These are phyloP conservation scores for Pelosia muscerda DNA, from an alignment of 2,888 invertebrate species.

Conservation along the genomic window DNA sequence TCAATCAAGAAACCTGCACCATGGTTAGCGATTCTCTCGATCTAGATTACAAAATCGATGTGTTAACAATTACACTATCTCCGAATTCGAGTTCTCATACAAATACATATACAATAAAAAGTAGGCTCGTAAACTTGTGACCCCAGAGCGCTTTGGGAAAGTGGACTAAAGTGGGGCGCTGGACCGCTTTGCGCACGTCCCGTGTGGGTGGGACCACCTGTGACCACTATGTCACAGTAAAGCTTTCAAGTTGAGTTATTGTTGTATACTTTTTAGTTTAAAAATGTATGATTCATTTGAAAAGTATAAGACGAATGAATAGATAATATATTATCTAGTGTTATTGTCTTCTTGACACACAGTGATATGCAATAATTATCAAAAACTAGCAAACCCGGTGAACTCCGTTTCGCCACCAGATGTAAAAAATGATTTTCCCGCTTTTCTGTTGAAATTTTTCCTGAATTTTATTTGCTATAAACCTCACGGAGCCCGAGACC, in stretches of 20 bases:
- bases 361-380: too few species aligned
- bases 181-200: constrained; percentile 42
- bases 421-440: too few species aligned
- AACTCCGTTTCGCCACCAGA: too few species aligned
- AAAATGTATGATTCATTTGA: background rate
- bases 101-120: constrained; percentile 52
- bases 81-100: constrained; percentile 38
- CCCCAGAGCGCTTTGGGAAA: constrained; percentile 50
- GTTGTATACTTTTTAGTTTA: too few species aligned
- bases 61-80: background rate
- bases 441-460: too few species aligned
- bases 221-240: constrained; percentile 35
- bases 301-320: background rate
- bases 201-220: constrained; percentile 54
- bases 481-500: too few species aligned
- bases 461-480: too few species aligned
- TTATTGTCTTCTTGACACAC: too few species aligned
- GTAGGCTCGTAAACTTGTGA: constrained; percentile 53
- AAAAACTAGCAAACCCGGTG: too few species aligned
- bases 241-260: too few species aligned
- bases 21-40: too few species aligned
- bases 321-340: too few species aligned
- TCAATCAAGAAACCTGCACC: background rate
- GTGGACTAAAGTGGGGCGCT: constrained; percentile 46
- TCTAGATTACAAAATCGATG: background rate